Percentiles rank a stretch among this genome's conserved stretches.
phyloP scores from a whole-genome alignment of 1,140 invertebrate genomes.

The Lucilia sericata region DNA sequence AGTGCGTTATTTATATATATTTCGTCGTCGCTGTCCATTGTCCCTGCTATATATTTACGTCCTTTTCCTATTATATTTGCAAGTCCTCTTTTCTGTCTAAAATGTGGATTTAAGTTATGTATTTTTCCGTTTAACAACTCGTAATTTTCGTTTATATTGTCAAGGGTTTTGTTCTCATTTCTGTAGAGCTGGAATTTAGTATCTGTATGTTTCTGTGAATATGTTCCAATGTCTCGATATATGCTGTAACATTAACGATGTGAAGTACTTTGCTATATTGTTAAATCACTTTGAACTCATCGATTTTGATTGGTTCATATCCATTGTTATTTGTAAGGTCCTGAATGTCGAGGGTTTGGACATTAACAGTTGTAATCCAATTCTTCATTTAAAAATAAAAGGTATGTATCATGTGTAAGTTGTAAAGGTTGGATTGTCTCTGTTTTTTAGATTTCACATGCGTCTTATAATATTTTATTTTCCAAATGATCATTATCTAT shows the following conservation, averaged over 20 bases:
- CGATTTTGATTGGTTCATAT: background rate
- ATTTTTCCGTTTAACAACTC: background rate
- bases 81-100: background rate
- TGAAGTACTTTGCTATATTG: background rate
- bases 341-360: background rate
- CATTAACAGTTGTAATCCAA: background rate
- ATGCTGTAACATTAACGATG: background rate
- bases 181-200: background rate
- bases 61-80: constrained; percentile 26
- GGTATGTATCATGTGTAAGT: background rate
- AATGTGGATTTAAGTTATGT: background rate
- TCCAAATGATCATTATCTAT: constrained; percentile 3
- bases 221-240: background rate
- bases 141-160: background rate
- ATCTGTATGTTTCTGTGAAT: background rate
- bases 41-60: constrained; percentile 28
- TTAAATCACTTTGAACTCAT: background rate
- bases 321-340: constrained; percentile 17
- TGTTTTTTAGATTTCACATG: background rate
- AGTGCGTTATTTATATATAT: background rate
- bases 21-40: constrained; percentile 39
- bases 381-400: background rate
- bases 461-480: constrained; percentile 1
- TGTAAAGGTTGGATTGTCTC: constrained; percentile 1
- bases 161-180: background rate